Base-by-base conservation (phyloP, 2,113 vertebrate species). In the Gulo gulo region DNA sequence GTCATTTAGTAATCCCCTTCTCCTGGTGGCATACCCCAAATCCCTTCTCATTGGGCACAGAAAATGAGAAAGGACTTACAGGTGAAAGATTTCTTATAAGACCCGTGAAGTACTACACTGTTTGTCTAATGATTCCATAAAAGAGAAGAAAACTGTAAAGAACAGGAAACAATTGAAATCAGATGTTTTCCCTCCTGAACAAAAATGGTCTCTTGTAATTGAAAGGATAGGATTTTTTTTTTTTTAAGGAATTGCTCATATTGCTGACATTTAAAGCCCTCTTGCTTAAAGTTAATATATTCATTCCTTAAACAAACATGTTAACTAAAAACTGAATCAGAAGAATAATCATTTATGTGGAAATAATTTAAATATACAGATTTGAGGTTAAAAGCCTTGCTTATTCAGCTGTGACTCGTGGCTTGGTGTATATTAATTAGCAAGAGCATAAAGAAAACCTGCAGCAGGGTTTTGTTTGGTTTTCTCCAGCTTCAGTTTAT, bases 1-100 rank as follows among this genome's bases (percentile, higher is more conserved):
- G 85, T 78, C 12, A n/a, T 61, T 83, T 74, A 71, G 21, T 91
- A 97, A 76, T 92, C 88, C 42, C 39, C 10, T 71, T 97, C 45
- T 93, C 7, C 71, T 83, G 31, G 47, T 34, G 69, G 47, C 55
- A 71, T 23, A 69, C n/a, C 61, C 45, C 84, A 87, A 95, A 90
- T 92, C 57, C 47, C 47, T 29, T 76, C n/a, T 29, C 36, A 34
- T 4, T 14, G 14, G 63, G 11, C 36, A 52, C 0, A 47, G 80
- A 86, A 76, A 97, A 93, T 42, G 71, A 94, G 47, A 47, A 94
- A 69, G 18, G 86, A 67, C 29, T 88, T 29, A 80, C 1, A 76
- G 67, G 24, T 59, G 18, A 92, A 91, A 88, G 24, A 59, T 45
- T 80, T 78, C 16, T 86, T 81, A 71, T 78, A 91, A 91, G 73